Evolutionary conservation across 1,140 invertebrate genomes (phyloP).

Genomic region (Heliconius eleuchia): DNA sequence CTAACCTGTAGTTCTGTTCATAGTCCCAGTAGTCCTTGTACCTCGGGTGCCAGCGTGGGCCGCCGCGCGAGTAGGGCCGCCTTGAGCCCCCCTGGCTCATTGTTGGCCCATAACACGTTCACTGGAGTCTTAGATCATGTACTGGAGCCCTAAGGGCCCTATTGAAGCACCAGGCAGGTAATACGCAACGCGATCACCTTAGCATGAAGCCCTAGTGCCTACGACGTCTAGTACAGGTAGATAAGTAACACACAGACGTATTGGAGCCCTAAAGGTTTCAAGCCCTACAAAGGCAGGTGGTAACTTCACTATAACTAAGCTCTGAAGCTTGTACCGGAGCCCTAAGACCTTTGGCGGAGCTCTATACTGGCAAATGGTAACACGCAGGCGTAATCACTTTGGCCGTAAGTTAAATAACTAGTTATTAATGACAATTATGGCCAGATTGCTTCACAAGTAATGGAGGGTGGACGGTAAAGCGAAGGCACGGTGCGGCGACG

Average conservation of each 20-base stretch:
- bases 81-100: slow-evolving; percentile 76
- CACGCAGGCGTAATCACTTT: neutral
- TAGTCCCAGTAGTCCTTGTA: slow-evolving; percentile 79
- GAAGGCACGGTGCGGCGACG: slow-evolving; percentile 3
- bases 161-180: neutral
- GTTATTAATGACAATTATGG: slow-evolving; percentile 4
- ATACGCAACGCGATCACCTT: neutral
- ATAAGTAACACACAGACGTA: no score
- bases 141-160: slow-evolving; percentile 47
- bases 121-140: slow-evolving; percentile 39
- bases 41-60: slow-evolving; percentile 74
- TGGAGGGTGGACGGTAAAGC: slow-evolving; percentile 37
- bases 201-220: slow-evolving; percentile 42
- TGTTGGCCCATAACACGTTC: slow-evolving; percentile 58
- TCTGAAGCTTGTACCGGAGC: no score
- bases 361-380: no score
- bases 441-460: neutral
- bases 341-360: no score
- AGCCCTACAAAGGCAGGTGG: no score
- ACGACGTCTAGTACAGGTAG: no score
- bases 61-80: slow-evolving; percentile 73
- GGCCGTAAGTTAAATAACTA: neutral
- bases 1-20: slow-evolving; percentile 74
- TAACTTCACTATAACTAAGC: no score
- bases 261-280: no score